Conservation (phyloP, 2,113 vertebrate genomes). For the Montifringilla adamsi region DNA sequence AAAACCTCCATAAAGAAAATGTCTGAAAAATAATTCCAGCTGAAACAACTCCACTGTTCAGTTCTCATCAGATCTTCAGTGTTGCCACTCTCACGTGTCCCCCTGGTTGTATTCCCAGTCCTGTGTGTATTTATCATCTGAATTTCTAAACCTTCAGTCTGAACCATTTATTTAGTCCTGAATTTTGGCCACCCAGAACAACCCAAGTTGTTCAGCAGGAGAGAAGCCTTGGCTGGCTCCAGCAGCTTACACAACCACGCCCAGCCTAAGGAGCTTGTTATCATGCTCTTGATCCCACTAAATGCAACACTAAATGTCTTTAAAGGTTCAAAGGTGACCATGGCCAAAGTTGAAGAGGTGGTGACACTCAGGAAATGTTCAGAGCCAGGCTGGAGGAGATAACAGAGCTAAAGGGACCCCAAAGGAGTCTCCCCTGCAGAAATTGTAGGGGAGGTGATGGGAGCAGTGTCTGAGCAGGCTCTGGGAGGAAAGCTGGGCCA, state of each 20-base stretch:
- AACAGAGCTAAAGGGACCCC: background rate
- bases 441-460: background rate
- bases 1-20: accelerated
- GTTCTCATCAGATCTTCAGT: background rate
- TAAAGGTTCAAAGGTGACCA: background rate
- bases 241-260: accelerated
- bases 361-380: background rate
- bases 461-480: background rate
- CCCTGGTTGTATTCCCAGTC: background rate
- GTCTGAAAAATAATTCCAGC: background rate
- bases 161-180: background rate
- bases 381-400: background rate
- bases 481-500: background rate
- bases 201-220: background rate
- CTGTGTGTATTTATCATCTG: background rate
- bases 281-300: accelerated
- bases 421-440: accelerated
- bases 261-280: accelerated
- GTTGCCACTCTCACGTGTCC: accelerated
- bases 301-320: background rate
- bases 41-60: background rate
- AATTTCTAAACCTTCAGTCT: background rate
- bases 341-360: accelerated
- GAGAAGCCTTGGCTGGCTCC: background rate
- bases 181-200: background rate